Percentiles rank a stretch among this genome's conserved stretches.
phyloP scores from a whole-genome alignment of 2,797 vertebrate genomes.

The Molossus molossus region DNA sequence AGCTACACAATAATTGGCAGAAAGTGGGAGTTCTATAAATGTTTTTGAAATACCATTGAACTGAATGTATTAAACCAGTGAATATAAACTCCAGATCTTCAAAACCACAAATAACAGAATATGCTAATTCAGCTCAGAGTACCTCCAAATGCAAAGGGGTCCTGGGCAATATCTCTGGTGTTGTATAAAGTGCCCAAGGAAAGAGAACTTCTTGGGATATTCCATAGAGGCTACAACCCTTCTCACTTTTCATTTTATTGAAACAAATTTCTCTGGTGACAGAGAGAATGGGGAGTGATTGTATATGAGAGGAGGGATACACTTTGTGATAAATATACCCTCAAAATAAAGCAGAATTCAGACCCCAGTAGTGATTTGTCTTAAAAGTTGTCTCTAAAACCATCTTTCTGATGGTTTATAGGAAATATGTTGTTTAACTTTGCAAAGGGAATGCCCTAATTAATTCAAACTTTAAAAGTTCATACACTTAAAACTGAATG shows the following conservation, averaged over 20 bases:
- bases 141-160: conserved; percentile 4
- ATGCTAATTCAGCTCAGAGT: not conserved
- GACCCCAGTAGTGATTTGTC: not conserved
- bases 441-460: conserved; percentile 19
- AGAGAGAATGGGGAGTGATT: not conserved
- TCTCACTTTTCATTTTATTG: conserved; percentile 41
- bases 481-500: not conserved
- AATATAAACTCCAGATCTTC: conserved; percentile 35
- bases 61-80: not conserved
- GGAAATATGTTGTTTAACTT: conserved; percentile 22
- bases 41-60: conserved; percentile 17
- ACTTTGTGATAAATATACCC: conserved; percentile 37
- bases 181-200: not conserved
- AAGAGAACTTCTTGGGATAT: not conserved
- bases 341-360: conserved; percentile 35
- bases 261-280: not conserved
- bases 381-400: not conserved
- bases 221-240: not conserved
- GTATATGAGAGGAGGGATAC: not conserved
- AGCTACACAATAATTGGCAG: not conserved
- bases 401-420: conserved; percentile 45
- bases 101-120: conserved; percentile 32
- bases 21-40: not conserved
- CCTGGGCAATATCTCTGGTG: not conserved
- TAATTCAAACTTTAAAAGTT: conserved; percentile 29